These are phyloP conservation scores for Hippocampus comes DNA, from an alignment of 2,113 vertebrate species.

Conservation along the genomic window DNA sequence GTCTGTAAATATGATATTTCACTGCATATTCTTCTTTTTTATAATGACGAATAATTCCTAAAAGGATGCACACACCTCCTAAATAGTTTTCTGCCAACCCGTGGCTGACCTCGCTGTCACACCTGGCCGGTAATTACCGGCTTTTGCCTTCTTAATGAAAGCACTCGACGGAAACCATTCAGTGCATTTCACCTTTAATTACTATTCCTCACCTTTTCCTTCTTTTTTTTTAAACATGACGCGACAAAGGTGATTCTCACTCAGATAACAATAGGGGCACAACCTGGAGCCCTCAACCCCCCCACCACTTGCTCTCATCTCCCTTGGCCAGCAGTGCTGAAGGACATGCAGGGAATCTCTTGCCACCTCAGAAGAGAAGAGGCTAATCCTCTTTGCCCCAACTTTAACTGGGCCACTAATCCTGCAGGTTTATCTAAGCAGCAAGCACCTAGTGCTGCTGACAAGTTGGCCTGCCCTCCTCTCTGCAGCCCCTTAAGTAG, in stretches of 20 bases:
- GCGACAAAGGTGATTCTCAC: slow-evolving; percentile 18
- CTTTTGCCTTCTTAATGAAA: slow-evolving; percentile 49
- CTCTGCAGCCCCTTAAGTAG: slow-evolving; percentile 72
- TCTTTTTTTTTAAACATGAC: slow-evolving; percentile 18
- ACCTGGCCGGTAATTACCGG: slow-evolving; percentile 44
- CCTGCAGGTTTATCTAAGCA: slow-evolving; percentile 79
- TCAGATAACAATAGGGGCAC: slow-evolving; percentile 24
- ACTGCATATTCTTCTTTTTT: slow-evolving; percentile 19
- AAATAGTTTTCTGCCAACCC: slow-evolving; percentile 7
- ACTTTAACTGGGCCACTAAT: slow-evolving; percentile 83
- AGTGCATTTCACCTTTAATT: slow-evolving; percentile 43
- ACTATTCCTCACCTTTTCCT: slow-evolving; percentile 31
- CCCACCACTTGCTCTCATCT: slow-evolving; percentile 14
- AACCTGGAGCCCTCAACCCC: slow-evolving; percentile 32
- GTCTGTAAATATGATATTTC: slow-evolving; percentile 20
- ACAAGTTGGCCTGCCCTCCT: slow-evolving; percentile 73
- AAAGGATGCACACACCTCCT: background rate
- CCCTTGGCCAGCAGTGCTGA: slow-evolving; percentile 62
- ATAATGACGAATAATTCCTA: slow-evolving; percentile 15
- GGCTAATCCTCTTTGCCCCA: slow-evolving; percentile 82
- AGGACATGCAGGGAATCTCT: slow-evolving; percentile 76
- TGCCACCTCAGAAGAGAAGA: slow-evolving; percentile 74
- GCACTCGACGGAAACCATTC: slow-evolving; percentile 46
- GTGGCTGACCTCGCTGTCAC: slow-evolving; percentile 41
- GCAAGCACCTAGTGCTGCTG: slow-evolving; percentile 74